Conservation (phyloP, 92 coral and sea anemone genomes). For the Epizoanthus stellaris region DNA sequence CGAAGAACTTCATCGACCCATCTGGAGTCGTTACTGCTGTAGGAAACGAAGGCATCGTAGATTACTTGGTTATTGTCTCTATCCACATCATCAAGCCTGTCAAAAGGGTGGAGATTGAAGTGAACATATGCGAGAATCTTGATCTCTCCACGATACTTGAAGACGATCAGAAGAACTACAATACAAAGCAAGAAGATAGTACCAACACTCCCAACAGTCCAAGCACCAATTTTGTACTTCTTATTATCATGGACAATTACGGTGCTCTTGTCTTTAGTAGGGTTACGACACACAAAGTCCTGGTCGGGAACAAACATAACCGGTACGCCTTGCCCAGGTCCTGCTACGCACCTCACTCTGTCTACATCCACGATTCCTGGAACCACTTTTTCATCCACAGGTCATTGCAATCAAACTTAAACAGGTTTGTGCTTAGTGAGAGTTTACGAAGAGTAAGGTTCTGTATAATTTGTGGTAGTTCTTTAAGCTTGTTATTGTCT, state of each 20-base stretch:
- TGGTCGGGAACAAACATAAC: constrained; percentile 51
- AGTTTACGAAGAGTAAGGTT: constrained; percentile 50
- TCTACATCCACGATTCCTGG: constrained; percentile 50
- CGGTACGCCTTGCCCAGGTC: constrained; percentile 59
- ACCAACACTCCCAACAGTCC: neutral
- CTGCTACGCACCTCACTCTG: constrained; percentile 69
- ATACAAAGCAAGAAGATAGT: constrained; percentile 1
- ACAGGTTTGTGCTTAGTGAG: constrained; percentile 65
- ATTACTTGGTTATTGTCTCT: constrained; percentile 58
- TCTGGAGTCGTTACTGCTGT: constrained; percentile 65
- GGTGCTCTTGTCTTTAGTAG: neutral
- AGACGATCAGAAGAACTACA: constrained; percentile 29
- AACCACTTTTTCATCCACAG: constrained; percentile 82
- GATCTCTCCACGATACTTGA: constrained; percentile 69
- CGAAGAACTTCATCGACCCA: constrained; percentile 72
- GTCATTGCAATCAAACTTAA: constrained; percentile 77
- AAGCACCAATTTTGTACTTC: neutral
- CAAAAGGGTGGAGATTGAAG: constrained; percentile 88
- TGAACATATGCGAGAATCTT: constrained; percentile 74
- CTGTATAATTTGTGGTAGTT: constrained; percentile 56
- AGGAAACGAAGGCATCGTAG: constrained; percentile 86
- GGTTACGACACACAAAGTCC: constrained; percentile 63
- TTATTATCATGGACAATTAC: no score
- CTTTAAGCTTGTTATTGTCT: constrained; percentile 71
- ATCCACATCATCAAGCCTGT: constrained; percentile 63